A percentile compares a stretch with the other conserved stretches of the same genome.
Evolutionary conservation across 2,797 vertebrate genomes (phyloP).

Genomic region (Pseudocheirus occidentalis): DNA sequence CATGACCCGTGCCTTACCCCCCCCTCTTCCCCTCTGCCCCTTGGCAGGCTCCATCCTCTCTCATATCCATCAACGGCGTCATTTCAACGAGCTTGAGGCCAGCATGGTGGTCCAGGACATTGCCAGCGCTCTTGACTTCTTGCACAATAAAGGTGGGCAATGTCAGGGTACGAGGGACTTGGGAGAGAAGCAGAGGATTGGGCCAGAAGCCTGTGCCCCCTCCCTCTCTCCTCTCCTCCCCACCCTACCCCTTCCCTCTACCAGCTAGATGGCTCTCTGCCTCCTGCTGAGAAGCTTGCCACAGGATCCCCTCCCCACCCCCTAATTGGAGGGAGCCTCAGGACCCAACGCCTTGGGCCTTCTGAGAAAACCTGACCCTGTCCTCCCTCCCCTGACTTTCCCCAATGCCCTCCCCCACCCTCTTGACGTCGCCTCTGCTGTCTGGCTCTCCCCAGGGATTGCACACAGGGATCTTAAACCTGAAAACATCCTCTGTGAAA

Average conservation of each 20-base stretch:
- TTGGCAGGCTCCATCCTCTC: constrained; percentile 93
- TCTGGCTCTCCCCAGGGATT: constrained; percentile 87
- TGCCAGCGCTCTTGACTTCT: constrained; percentile 95
- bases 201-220: not conserved
- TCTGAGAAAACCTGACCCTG: not conserved
- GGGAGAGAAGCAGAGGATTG: too few species aligned
- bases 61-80: constrained; percentile 94
- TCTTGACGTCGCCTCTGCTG: not conserved
- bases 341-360: not conserved
- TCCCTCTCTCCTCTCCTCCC: not conserved
- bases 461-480: constrained; percentile 98
- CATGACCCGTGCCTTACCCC: fast-evolving
- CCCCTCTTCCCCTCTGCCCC: fast-evolving
- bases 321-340: not conserved
- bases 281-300: not conserved
- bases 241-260: too few species aligned
- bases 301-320: not conserved
- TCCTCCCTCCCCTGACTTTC: not conserved
- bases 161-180: not conserved
- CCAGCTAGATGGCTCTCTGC: not conserved
- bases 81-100: constrained; percentile 97
- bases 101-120: constrained; percentile 96
- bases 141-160: constrained; percentile 96
- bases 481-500: constrained; percentile 97
- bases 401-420: constrained; percentile 4